A percentile compares a stretch with the other conserved stretches of the same genome.
Evolutionary conservation across 2,113 vertebrate genomes (phyloP).

Genomic region (Eulemur rufifrons): DNA sequence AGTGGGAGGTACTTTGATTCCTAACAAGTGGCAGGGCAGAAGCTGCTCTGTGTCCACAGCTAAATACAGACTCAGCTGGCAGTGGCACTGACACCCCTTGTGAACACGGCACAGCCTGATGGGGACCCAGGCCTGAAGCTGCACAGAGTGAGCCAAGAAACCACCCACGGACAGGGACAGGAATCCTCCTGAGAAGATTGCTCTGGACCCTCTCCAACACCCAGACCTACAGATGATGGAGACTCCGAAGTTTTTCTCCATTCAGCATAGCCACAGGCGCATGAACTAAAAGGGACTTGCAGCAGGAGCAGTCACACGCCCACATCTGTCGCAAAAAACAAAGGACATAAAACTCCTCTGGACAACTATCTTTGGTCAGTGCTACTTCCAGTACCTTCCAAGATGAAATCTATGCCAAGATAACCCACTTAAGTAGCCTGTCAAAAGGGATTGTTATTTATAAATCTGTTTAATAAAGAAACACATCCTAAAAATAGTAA

Average conservation of each 20-base stretch:
- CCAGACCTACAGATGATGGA: background rate
- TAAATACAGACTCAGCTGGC: background rate
- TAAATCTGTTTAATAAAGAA: background rate
- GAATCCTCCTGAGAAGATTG: background rate
- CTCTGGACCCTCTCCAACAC: background rate
- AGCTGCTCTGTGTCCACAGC: background rate
- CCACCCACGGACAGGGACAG: background rate
- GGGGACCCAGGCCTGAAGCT: background rate
- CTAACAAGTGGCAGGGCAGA: background rate
- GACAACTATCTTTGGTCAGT: background rate
- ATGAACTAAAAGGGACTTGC: background rate
- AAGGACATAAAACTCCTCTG: constrained; percentile 10
- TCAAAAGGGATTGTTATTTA: background rate
- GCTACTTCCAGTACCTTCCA: background rate
- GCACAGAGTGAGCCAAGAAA: background rate
- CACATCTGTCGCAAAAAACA: background rate
- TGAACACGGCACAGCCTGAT: background rate
- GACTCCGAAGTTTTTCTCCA: background rate
- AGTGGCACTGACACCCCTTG: background rate
- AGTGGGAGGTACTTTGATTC: background rate
- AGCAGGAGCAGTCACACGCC: background rate
- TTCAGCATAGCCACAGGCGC: background rate
- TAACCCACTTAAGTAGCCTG: background rate
- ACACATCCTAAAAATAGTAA: background rate
- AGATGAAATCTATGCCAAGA: constrained; percentile 14